These are phyloP conservation scores for Struthidea cinerea DNA, from an alignment of 2,113 vertebrate species.

Conservation along the genomic window DNA sequence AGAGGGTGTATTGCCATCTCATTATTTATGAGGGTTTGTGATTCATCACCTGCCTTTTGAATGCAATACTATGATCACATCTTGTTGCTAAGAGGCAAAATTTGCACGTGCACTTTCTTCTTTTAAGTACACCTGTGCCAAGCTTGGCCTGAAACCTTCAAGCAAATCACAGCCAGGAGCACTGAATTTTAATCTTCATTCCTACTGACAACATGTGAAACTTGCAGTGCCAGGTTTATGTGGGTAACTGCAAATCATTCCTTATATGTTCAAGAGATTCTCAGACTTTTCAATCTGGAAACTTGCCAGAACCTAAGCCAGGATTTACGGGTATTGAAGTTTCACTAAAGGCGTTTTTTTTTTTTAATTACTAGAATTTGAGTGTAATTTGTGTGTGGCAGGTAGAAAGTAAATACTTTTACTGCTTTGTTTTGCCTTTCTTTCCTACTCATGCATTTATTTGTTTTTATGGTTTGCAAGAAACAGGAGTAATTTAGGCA, in stretches of 20 bases:
- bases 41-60: slow-evolving; percentile 51
- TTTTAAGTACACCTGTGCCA: not conserved
- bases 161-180: not conserved
- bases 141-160: not conserved
- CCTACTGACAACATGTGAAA: not conserved
- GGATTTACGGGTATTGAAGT: not conserved
- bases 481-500: not conserved
- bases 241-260: not conserved
- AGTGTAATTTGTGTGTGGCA: not conserved
- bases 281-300: not conserved
- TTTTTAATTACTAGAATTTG: not conserved
- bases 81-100: slow-evolving; percentile 33
- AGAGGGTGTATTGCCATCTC: slow-evolving; percentile 17
- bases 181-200: not conserved
- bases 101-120: not conserved
- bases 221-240: not conserved
- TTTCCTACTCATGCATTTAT: not conserved
- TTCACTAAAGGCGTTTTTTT: not conserved
- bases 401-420: not conserved
- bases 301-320: not conserved
- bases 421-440: not conserved
- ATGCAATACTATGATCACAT: not conserved
- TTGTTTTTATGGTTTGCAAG: not conserved
- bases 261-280: not conserved
- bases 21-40: not conserved